Percentiles rank a stretch among this genome's conserved stretches.
Evolutionary conservation across 2,888 invertebrate genomes (phyloP).

Genomic region (Epicampocera succincta): DNA sequence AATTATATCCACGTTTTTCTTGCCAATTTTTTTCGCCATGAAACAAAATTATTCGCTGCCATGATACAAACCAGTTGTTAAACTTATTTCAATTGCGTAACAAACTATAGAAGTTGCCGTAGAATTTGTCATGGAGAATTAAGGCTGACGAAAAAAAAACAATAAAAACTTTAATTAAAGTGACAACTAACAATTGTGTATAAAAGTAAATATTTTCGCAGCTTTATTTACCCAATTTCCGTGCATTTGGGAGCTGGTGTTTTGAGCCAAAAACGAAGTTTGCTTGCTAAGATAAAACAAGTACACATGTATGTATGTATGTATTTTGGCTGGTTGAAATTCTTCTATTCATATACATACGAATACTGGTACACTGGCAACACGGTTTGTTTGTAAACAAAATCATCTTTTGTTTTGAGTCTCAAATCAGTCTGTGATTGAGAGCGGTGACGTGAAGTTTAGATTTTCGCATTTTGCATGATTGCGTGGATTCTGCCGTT

Average conservation of each 20-base stretch:
- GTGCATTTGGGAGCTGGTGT: neutral
- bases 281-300: neutral
- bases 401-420: slow-evolving; percentile 17
- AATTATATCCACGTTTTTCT: no score
- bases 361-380: slow-evolving; percentile 19
- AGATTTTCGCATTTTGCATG: neutral
- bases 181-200: no score
- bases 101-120: no score
- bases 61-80: no score
- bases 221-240: no score
- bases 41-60: no score
- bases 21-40: no score
- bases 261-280: neutral
- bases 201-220: no score
- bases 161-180: no score
- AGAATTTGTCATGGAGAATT: no score
- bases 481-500: neutral
- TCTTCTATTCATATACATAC: neutral
- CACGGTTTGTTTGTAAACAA: slow-evolving; percentile 49
- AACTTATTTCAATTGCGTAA: no score
- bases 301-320: neutral
- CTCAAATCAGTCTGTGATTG: slow-evolving; percentile 51
- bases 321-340: neutral
- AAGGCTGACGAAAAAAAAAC: no score
- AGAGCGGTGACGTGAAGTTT: slow-evolving; percentile 52